These are phyloP conservation scores for Exephanes ischioxanthus DNA, from an alignment of 2,888 invertebrate species.

Conservation along the genomic window DNA sequence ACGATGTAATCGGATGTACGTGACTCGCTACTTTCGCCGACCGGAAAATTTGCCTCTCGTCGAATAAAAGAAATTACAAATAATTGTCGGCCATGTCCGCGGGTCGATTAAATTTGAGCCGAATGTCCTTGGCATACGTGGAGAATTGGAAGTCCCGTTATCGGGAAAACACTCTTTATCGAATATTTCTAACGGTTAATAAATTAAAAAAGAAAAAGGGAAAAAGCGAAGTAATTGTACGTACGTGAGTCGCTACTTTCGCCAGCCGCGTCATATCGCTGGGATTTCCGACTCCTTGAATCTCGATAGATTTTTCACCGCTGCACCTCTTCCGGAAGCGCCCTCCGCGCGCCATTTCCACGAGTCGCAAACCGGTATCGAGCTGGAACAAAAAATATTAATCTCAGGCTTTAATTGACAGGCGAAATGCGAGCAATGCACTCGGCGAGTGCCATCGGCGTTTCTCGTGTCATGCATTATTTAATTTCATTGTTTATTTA, in stretches of 20 bases:
- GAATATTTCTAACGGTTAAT: conserved; percentile 23
- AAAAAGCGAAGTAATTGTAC: no score
- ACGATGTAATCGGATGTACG: no score
- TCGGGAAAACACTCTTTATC: conserved; percentile 29
- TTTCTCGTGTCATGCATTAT: background rate
- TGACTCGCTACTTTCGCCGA: no score
- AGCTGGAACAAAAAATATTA: conserved; percentile 24
- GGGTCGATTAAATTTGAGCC: conserved; percentile 14
- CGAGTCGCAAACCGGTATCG: conserved; percentile 31
- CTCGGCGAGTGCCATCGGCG: background rate
- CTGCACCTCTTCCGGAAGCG: conserved; percentile 43
- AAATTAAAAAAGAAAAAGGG: background rate
- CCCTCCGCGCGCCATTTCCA: conserved; percentile 5
- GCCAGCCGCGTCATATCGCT: conserved; percentile 12
- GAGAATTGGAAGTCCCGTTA: conserved; percentile 49
- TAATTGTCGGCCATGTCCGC: conserved; percentile 32
- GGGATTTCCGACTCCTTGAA: background rate
- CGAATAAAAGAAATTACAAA: conserved; percentile 36
- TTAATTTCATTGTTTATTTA: conserved; percentile 2
- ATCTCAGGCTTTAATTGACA: background rate
- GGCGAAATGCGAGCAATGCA: conserved; percentile 21
- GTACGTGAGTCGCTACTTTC: conserved; percentile 50
- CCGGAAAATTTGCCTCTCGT: conserved; percentile 10
- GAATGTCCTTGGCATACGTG: conserved; percentile 2
- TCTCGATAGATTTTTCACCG: conserved; percentile 28